Percentiles rank a stretch among this genome's conserved stretches.
These are phyloP conservation scores for Anguilla japonica DNA, from an alignment of 2,113 vertebrate species.

Conservation along the genomic window DNA sequence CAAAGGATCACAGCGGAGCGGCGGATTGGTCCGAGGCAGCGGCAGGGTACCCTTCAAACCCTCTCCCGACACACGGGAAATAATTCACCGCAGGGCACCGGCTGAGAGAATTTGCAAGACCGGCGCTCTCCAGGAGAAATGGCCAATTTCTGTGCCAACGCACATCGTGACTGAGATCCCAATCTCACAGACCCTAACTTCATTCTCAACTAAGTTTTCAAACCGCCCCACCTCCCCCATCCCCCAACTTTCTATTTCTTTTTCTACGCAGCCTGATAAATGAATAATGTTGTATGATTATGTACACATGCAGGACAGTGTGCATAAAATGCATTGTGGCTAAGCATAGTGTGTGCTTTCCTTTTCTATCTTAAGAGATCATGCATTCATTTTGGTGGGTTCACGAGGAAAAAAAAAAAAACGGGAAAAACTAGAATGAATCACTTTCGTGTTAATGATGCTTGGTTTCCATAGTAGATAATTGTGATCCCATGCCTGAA, in stretches of 20 bases:
- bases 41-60: neutral
- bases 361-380: neutral
- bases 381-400: neutral
- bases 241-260: too few species aligned
- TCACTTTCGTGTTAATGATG: neutral
- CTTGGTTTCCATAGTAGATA: neutral
- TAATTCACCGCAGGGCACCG: neutral
- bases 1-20: neutral
- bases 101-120: neutral
- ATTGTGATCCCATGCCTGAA: neutral
- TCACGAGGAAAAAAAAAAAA: neutral
- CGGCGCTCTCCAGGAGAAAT: neutral
- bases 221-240: too few species aligned
- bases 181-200: neutral
- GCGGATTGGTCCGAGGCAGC: neutral
- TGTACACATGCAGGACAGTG: neutral
- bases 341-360: neutral
- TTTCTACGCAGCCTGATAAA: too few species aligned
- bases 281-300: too few species aligned
- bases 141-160: neutral
- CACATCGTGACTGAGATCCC: neutral
- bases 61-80: neutral
- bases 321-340: neutral
- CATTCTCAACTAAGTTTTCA: too few species aligned
- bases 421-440: neutral